Conservation (phyloP, 2,113 vertebrate genomes). For the Mormoops blainvillei region DNA sequence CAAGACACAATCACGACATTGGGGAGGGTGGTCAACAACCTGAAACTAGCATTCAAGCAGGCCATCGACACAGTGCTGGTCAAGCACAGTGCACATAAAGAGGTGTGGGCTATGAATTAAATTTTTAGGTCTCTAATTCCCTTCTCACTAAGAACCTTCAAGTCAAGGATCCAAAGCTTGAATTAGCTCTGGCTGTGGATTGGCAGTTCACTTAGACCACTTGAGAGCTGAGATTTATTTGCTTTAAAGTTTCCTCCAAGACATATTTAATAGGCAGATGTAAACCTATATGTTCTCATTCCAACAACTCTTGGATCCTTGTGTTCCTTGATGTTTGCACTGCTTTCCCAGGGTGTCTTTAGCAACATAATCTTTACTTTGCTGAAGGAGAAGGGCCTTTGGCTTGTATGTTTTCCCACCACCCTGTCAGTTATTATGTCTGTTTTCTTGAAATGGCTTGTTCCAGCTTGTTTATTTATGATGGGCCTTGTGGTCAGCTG, state of each 20-base stretch:
- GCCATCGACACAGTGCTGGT: not conserved
- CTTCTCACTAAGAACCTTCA: slow-evolving; percentile 51
- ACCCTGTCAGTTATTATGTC: slow-evolving; percentile 43
- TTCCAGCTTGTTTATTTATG: slow-evolving; percentile 68
- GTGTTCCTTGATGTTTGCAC: not conserved
- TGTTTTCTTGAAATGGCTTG: slow-evolving; percentile 57
- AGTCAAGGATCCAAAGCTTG: slow-evolving; percentile 53
- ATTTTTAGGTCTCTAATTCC: slow-evolving; percentile 56
- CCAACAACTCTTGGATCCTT: slow-evolving; percentile 64
- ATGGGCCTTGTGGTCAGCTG: slow-evolving; percentile 61
- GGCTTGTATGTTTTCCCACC: slow-evolving; percentile 62
- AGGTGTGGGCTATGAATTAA: not conserved
- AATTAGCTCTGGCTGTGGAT: slow-evolving; percentile 53
- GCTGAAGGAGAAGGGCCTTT: slow-evolving; percentile 54
- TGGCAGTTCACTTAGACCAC: slow-evolving; percentile 59
- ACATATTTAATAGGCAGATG: slow-evolving; percentile 67
- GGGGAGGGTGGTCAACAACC: not conserved
- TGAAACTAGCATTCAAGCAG: not conserved
- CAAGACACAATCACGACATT: not conserved
- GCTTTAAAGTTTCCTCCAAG: slow-evolving; percentile 69
- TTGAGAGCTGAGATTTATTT: slow-evolving; percentile 62
- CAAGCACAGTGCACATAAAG: slow-evolving; percentile 12
- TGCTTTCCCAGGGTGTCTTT: slow-evolving; percentile 66
- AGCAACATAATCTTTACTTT: slow-evolving; percentile 64
- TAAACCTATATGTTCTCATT: slow-evolving; percentile 72